A percentile compares a stretch with the other conserved stretches of the same genome.
phyloP scores from a whole-genome alignment of 2,113 vertebrate species.

The Meles meles region DNA sequence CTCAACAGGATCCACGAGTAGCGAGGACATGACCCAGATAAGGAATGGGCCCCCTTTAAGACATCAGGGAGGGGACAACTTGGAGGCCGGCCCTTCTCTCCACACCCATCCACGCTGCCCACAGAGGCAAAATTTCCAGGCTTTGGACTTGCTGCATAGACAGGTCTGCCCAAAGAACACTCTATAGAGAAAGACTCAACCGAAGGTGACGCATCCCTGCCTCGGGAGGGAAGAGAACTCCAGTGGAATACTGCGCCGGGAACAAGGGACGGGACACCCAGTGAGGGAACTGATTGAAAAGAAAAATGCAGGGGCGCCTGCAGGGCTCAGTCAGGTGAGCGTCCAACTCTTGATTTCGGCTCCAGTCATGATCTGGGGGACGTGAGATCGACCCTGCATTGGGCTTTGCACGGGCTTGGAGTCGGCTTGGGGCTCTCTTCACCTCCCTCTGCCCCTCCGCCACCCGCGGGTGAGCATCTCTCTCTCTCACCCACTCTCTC shows the following conservation, averaged over 20 bases:
- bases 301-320: rapidly evolving
- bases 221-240: rapidly evolving
- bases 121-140: rapidly evolving
- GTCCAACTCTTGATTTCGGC: neutral
- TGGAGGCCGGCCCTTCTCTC: neutral
- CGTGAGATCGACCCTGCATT: neutral
- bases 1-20: rapidly evolving
- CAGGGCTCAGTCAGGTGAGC: neutral
- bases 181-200: neutral
- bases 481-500: neutral
- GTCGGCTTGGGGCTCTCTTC: neutral
- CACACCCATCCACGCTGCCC: no score
- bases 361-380: neutral
- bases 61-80: neutral
- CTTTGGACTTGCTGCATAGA: neutral
- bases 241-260: neutral
- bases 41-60: neutral
- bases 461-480: neutral
- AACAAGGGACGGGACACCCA: neutral
- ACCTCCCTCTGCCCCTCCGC: neutral
- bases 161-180: neutral
- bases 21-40: neutral
- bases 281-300: rapidly evolving
- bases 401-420: neutral
- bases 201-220: rapidly evolving